Evolutionary conservation across 1,140 invertebrate genomes (phyloP), one percentile per base, ranked within the genome.

Genomic region (Trissolcus basalis): DNA sequence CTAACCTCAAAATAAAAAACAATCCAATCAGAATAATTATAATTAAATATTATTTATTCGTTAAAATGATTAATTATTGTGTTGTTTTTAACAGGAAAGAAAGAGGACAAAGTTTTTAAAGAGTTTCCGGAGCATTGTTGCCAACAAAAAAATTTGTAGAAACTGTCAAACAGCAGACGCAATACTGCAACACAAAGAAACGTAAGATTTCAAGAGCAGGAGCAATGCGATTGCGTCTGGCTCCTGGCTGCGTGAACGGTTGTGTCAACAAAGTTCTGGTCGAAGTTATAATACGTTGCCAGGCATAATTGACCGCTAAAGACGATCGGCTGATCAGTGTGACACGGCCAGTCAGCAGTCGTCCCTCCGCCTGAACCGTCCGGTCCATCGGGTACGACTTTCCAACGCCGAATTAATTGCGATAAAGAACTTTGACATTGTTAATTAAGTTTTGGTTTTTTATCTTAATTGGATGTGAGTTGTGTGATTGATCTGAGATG

Each of bases 161-260:
- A 39, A 10, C 33, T 39, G 36, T 39, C 45, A 48, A 19, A 13
- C 13, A 58, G 63, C 63, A 67, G 63, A 67, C 43, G 43, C 12
- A 39, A 45, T 14, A 56, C 53, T 68, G 41, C 54, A 53, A 68
- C 54, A 59, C 49, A 68, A 59, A 59, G 55, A n/a, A 65, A 56
- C 35, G 33, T 11, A 27, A 19, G n/a, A 39, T 15, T 32, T 14
- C 39, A 33, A 67, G 36, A 13, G 5, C 5, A 9, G 15, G 7
- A 19, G 54, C 27, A 59, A 32, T 60, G 50, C 65, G 50, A 60
- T 43, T 69, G 65, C 43, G 50, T 59, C 41, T 48, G 43, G 27
- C 19, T 41, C 13, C 55, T 41, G 65, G 36, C 14, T 69, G 11
- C 36, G 33, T 50, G 60, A 10, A 32, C 50, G 19, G 54, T 61